Conservation (phyloP, 2,888 invertebrate genomes). For the Germaria angustata region DNA sequence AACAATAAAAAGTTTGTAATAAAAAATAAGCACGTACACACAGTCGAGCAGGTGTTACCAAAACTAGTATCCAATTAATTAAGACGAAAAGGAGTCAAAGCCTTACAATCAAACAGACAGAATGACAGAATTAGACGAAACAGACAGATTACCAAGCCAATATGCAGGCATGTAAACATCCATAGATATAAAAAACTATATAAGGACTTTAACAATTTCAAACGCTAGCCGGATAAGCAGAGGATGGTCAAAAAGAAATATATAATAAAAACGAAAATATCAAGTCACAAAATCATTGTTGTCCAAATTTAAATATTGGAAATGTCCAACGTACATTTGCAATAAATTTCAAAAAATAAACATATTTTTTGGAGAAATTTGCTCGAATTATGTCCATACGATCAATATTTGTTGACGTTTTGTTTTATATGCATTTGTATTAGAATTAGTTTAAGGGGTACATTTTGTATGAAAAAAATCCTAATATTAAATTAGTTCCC, state of each 20-base stretch:
- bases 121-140: not conserved
- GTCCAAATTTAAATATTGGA: not conserved
- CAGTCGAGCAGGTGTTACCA: slow-evolving; percentile 40
- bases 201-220: slow-evolving; percentile 34
- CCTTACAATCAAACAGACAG: not conserved
- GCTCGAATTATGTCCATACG: too few relatives aligned
- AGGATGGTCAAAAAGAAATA: slow-evolving; percentile 8
- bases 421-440: too few relatives aligned
- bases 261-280: not conserved
- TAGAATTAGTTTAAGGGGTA: too few relatives aligned
- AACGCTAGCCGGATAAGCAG: slow-evolving; percentile 18
- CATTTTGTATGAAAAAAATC: too few relatives aligned
- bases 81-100: not conserved
- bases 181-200: slow-evolving; percentile 12
- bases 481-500: too few relatives aligned
- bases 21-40: not conserved
- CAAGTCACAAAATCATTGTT: not conserved
- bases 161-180: slow-evolving; percentile 26
- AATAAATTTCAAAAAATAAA: not conserved
- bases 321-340: not conserved
- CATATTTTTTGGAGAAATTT: too few relatives aligned
- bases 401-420: too few relatives aligned
- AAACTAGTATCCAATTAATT: slow-evolving; percentile 54
- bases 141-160: not conserved
- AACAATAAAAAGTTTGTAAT: slow-evolving; percentile 32